phyloP scores from a whole-genome alignment of 2,113 vertebrate species.

The Acanthochromis polyacanthus region DNA sequence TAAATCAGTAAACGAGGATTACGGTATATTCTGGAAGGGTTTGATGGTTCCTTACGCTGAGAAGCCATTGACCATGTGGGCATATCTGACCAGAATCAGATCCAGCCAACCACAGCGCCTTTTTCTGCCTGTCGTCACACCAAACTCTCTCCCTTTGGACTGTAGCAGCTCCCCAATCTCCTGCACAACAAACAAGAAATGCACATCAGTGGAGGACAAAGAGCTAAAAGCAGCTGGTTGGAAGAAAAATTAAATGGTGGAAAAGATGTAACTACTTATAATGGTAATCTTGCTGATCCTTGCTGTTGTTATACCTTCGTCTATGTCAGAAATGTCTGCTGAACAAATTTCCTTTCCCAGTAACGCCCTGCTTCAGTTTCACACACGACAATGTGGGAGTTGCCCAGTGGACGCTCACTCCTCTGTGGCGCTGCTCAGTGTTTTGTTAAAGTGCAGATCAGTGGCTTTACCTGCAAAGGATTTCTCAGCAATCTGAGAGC shows the following conservation, averaged over 20 bases:
- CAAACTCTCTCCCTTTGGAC: slow-evolving; percentile 83
- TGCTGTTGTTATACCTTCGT: not conserved
- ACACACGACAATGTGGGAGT: not conserved
- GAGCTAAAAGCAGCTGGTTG: too few species aligned
- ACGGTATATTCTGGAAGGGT: not conserved
- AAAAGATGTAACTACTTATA: too few species aligned
- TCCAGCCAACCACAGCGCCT: slow-evolving; percentile 92
- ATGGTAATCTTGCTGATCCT: not conserved
- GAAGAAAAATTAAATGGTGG: too few species aligned
- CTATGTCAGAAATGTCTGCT: not conserved
- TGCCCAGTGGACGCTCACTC: not conserved
- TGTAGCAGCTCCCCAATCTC: slow-evolving; percentile 85
- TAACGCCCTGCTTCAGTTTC: not conserved
- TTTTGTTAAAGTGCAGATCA: not conserved
- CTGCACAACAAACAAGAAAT: slow-evolving; percentile 57
- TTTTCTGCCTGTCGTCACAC: slow-evolving; percentile 89
- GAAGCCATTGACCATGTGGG: slow-evolving; percentile 90
- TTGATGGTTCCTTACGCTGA: slow-evolving; percentile 80
- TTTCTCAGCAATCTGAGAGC: not conserved
- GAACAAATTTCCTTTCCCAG: not conserved
- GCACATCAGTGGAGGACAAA: not conserved
- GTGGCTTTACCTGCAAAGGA: not conserved
- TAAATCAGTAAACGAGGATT: not conserved
- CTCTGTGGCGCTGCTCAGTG: not conserved
- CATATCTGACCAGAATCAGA: slow-evolving; percentile 87